Conservation (phyloP, 2,888 invertebrate species). For the Tholera decimalis region DNA sequence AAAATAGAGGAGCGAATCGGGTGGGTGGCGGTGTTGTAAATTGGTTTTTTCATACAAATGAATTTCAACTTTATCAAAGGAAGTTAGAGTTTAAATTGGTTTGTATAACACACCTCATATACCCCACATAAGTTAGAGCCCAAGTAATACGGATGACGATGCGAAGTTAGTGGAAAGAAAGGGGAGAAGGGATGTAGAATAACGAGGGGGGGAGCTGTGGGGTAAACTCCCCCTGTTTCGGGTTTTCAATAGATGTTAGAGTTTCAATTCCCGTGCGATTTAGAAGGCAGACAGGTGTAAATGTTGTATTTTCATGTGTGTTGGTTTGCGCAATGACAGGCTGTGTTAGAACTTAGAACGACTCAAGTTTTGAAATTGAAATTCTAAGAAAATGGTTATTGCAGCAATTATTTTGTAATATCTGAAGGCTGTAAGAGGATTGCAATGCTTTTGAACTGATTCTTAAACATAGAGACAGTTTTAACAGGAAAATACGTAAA, state of each 20-base stretch:
- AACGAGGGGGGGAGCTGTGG: conserved; percentile 77
- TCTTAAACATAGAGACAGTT: too few relatives aligned
- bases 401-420: too few relatives aligned
- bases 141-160: conserved; percentile 91
- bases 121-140: conserved; percentile 90
- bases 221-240: conserved; percentile 86
- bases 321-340: conserved; percentile 27
- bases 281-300: conserved; percentile 87
- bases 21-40: conserved; percentile 72
- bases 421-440: too few relatives aligned
- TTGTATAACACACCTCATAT: conserved; percentile 67
- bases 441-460: too few relatives aligned
- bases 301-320: conserved; percentile 67
- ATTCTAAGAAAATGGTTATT: background rate
- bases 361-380: conserved; percentile 15
- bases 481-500: too few relatives aligned
- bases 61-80: conserved; percentile 56
- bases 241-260: conserved; percentile 91
- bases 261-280: conserved; percentile 84
- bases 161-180: conserved; percentile 91
- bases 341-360: conserved; percentile 33
- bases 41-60: conserved; percentile 77
- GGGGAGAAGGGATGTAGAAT: conserved; percentile 86
- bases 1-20: conserved; percentile 70
- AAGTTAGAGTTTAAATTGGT: conserved; percentile 62